These are phyloP conservation scores for Rhizomys pruinosus DNA, from an alignment of 2,113 vertebrate genomes.

Conservation along the genomic window DNA sequence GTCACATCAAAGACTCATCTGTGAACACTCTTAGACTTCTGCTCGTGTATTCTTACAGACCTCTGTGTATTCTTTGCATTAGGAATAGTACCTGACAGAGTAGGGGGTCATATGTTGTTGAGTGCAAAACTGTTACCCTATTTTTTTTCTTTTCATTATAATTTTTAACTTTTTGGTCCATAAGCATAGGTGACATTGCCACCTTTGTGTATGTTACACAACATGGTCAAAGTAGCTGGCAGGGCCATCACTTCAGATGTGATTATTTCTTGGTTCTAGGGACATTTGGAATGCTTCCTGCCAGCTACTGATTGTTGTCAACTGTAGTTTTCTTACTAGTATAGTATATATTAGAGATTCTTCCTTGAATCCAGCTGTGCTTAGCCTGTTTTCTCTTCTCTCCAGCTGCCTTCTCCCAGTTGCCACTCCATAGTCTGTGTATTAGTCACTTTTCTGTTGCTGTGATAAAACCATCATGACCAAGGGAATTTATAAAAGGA, in stretches of 20 bases:
- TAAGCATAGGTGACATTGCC: not conserved
- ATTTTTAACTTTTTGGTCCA: not conserved
- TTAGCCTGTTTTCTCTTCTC: not conserved
- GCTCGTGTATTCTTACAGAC: not conserved
- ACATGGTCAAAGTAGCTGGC: not conserved
- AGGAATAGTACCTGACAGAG: not conserved
- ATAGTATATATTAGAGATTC: not conserved
- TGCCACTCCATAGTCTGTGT: no score
- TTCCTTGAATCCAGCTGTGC: not conserved
- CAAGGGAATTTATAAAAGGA: no score
- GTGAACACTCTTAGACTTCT: not conserved
- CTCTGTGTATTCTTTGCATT: not conserved
- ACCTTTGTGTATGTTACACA: rapidly evolving
- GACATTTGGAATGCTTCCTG: no score
- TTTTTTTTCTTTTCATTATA: not conserved
- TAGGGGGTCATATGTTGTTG: not conserved
- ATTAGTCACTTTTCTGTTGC: no score
- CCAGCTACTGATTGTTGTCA: not conserved
- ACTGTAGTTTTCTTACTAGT: no score
- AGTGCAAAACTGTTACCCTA: not conserved
- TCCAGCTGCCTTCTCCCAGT: not conserved
- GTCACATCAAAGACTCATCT: not conserved
- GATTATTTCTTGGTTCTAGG: not conserved
- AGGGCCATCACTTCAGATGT: not conserved
- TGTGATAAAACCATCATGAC: no score